Conservation (phyloP, 2,113 vertebrate genomes). For the Larimichthys crocea region DNA sequence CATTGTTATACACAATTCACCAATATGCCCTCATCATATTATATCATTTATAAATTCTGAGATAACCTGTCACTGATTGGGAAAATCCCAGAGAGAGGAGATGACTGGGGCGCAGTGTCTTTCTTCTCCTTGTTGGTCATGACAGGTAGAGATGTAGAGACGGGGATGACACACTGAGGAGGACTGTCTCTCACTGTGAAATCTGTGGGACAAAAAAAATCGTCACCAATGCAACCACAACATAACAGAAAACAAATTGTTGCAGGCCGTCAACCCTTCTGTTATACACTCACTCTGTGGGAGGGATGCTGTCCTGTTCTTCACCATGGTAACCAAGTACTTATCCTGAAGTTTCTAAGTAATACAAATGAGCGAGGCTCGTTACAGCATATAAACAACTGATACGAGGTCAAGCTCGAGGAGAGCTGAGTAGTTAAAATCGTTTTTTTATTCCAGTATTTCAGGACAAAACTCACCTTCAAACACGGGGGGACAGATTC, state of each 20-base stretch:
- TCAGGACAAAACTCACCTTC: constrained; percentile 82
- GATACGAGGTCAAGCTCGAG: not conserved
- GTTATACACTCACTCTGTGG: constrained; percentile 89
- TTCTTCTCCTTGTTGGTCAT: constrained; percentile 80
- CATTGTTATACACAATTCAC: not conserved
- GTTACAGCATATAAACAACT: constrained; percentile 19
- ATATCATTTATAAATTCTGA: not conserved
- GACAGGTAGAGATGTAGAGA: constrained; percentile 84
- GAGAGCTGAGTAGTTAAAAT: not conserved
- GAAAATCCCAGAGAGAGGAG: constrained; percentile 83
- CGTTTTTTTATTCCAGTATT: not conserved
- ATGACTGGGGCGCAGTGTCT: constrained; percentile 73
- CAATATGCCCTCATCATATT: not conserved
- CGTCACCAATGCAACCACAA: not conserved
- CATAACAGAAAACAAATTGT: not conserved
- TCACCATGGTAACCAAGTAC: constrained; percentile 77
- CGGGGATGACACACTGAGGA: constrained; percentile 50
- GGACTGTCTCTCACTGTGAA: constrained; percentile 87
- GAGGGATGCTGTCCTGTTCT: constrained; percentile 86
- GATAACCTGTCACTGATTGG: constrained; percentile 87
- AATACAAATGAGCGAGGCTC: constrained; percentile 36
- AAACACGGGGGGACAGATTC: constrained; percentile 87
- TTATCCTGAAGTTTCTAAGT: constrained; percentile 91
- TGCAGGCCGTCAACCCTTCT: not conserved
- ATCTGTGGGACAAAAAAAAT: constrained; percentile 74